Evolutionary conservation across 2,113 vertebrate species (phyloP).

Genomic region (Xenopus laevis): DNA sequence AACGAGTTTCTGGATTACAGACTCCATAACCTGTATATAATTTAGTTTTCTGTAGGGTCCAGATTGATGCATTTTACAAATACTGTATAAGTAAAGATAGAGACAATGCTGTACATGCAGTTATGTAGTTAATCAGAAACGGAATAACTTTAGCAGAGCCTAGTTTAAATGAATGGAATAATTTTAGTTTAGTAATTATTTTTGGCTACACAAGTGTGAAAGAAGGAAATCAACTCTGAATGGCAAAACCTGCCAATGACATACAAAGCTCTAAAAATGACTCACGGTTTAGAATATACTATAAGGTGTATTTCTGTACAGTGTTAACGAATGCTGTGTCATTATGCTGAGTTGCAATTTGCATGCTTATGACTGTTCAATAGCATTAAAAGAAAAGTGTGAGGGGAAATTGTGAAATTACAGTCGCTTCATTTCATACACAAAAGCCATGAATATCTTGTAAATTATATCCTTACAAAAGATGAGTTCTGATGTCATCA

Average conservation of each 20-base stretch:
- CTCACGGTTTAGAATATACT: constrained; percentile 37
- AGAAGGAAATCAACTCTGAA: constrained; percentile 47
- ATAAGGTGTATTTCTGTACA: constrained; percentile 19
- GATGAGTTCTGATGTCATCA: too few species aligned
- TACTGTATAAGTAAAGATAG: too few species aligned
- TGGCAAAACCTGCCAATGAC: constrained; percentile 47
- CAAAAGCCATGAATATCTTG: too few species aligned
- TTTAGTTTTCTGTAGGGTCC: too few species aligned
- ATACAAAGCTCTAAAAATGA: constrained; percentile 34
- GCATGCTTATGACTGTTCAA: background rate
- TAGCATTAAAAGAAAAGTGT: background rate
- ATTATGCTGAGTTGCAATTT: constrained; percentile 18
- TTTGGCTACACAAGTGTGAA: constrained; percentile 32
- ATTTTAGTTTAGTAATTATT: background rate
- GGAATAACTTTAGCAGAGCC: too few species aligned
- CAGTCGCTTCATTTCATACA: too few species aligned
- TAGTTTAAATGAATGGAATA: constrained; percentile 13
- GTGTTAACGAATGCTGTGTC: constrained; percentile 36
- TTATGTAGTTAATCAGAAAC: too few species aligned
- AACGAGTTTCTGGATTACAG: too few species aligned
- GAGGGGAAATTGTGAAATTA: background rate
- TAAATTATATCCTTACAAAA: too few species aligned
- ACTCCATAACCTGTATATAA: too few species aligned
- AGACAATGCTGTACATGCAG: too few species aligned
- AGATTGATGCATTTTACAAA: too few species aligned